A percentile compares a stretch with the other conserved stretches of the same genome.
phyloP scores from a whole-genome alignment of 2,113 vertebrate genomes.

The Rhineura floridana region DNA sequence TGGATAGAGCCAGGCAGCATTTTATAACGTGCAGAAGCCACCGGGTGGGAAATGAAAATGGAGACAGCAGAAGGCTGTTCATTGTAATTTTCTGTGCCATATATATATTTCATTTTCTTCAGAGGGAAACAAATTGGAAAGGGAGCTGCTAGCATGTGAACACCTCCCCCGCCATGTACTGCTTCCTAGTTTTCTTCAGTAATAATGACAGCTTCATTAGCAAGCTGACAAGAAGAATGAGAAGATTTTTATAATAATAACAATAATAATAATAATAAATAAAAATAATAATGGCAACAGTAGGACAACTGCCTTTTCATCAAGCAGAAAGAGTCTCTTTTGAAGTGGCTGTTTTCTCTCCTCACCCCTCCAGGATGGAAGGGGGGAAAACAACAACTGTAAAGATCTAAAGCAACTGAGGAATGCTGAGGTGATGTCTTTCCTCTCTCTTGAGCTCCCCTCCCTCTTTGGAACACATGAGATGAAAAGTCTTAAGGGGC shows the following conservation, averaged over 20 bases:
- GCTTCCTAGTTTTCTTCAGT: constrained; percentile 36
- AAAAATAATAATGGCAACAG: constrained; percentile 15
- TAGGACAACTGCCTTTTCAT: constrained; percentile 40
- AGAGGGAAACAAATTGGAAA: constrained; percentile 53
- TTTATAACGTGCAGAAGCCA: constrained; percentile 24
- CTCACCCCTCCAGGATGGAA: constrained; percentile 52
- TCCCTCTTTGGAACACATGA: constrained; percentile 50
- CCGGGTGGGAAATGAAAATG: background rate
- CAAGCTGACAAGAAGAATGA: constrained; percentile 9
- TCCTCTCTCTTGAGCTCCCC: constrained; percentile 42
- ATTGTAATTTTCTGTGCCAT: constrained; percentile 18
- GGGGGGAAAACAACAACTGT: constrained; percentile 56
- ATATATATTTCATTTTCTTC: constrained; percentile 46
- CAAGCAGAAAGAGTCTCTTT: constrained; percentile 64
- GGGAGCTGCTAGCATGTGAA: constrained; percentile 27
- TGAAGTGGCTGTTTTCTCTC: constrained; percentile 63
- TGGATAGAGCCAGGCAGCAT: constrained; percentile 36
- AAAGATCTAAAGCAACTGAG: constrained; percentile 66
- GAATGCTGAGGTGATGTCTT: constrained; percentile 67
- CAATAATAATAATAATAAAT: constrained; percentile 37
- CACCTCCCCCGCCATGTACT: constrained; percentile 29
- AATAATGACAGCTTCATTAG: constrained; percentile 62
- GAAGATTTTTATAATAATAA: background rate
- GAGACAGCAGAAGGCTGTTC: background rate
- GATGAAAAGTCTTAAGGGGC: constrained; percentile 1